phyloP scores from a whole-genome alignment of 2,888 invertebrate genomes.

The Apantesis nais region DNA sequence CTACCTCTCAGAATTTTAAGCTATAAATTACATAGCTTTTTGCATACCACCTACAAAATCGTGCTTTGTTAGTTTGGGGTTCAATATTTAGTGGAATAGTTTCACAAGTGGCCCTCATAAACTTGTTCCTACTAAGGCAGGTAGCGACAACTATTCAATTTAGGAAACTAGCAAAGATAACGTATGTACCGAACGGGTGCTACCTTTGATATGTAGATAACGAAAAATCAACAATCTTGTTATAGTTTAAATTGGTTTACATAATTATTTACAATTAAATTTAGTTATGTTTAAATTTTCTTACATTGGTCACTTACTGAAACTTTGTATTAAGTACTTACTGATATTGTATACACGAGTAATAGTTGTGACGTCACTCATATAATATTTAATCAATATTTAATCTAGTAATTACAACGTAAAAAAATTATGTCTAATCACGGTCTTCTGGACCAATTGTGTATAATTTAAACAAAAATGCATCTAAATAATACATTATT shows the following conservation, averaged over 20 bases:
- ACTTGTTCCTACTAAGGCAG: slow-evolving; percentile 49
- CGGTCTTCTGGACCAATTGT: too few species aligned
- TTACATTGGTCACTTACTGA: too few species aligned
- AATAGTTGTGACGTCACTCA: too few species aligned
- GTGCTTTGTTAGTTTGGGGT: slow-evolving; percentile 61
- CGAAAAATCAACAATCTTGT: slow-evolving; percentile 12
- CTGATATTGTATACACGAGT: too few species aligned
- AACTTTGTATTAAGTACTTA: too few species aligned
- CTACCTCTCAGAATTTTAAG: slow-evolving; percentile 47
- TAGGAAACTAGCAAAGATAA: slow-evolving; percentile 38
- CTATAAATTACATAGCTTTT: slow-evolving; percentile 72
- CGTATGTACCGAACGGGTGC: slow-evolving; percentile 17
- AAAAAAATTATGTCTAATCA: too few species aligned
- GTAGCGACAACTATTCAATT: slow-evolving; percentile 41
- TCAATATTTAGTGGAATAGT: slow-evolving; percentile 75
- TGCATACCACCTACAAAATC: slow-evolving; percentile 59
- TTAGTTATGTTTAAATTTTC: too few species aligned
- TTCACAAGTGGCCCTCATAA: slow-evolving; percentile 63
- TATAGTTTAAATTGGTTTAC: background rate
- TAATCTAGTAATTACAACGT: too few species aligned
- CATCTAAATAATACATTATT: background rate
- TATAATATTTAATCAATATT: too few species aligned
- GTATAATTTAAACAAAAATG: too few species aligned
- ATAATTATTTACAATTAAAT: background rate
- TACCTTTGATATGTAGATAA: slow-evolving; percentile 13